Percentiles rank a stretch among this genome's conserved stretches.
These are phyloP conservation scores for Clepsis dumicolana DNA, from an alignment of 2,888 invertebrate species.

Conservation along the genomic window DNA sequence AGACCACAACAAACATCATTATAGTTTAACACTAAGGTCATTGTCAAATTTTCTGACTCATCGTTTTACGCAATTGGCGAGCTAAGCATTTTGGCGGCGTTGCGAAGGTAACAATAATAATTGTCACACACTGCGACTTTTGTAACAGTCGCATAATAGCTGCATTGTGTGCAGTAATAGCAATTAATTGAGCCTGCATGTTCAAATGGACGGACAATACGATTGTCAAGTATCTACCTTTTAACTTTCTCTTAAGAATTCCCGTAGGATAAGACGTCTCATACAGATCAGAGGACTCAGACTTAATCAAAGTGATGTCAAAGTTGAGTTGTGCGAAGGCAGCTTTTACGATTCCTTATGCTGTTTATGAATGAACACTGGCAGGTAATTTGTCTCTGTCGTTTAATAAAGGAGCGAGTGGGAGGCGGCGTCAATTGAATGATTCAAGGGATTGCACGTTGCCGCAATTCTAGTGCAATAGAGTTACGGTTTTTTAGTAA, in stretches of 20 bases:
- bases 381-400: constrained; percentile 15
- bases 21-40: background rate
- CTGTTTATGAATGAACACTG: background rate
- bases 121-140: background rate
- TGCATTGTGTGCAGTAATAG: background rate
- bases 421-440: constrained; percentile 11
- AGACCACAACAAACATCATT: background rate
- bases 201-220: constrained; percentile 4
- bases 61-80: background rate
- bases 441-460: background rate
- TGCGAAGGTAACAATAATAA: background rate
- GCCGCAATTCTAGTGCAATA: background rate
- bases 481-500: background rate
- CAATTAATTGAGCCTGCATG: background rate
- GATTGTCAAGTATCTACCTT: background rate
- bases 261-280: background rate
- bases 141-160: background rate
- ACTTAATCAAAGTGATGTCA: too few relatives aligned
- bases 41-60: constrained; percentile 13
- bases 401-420: constrained; percentile 3
- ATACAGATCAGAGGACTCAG: too few relatives aligned
- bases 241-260: background rate
- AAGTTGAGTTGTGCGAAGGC: too few relatives aligned
- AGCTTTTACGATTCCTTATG: background rate
- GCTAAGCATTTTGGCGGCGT: constrained; percentile 4